Evolutionary conservation across 1,140 invertebrate species (phyloP), one percentile per base, ranked within the genome.

Genomic region (Trypoxylus dichotomus): DNA sequence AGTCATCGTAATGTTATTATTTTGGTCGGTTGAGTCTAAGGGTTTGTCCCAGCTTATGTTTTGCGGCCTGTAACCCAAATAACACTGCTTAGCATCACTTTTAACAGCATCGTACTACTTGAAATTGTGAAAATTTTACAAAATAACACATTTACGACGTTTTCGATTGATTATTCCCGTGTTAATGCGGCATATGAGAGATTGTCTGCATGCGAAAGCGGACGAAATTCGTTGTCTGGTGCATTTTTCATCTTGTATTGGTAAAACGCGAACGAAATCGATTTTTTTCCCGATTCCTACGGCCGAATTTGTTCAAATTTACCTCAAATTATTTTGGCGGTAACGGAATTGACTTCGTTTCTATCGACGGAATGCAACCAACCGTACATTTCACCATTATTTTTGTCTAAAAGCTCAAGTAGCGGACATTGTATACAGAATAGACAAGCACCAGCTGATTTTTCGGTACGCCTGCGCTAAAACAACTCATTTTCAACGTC

Each of bases 1-100:
- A 75, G 95, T 94, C 95, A 96, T 96, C 84, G 93, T 96, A 88
- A 95, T 94, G 87, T 93, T 93, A 85, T 93, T 91, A 82, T 92
- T 92, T 83, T 91, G 91, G 84, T 92, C 91, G 76, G 91, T 92
- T 58, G 90, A 92, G 84, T 92, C 91, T 29, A 68, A 68, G 85
- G 92, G 91, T 73, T 83, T 82, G 78, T 86, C 84, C 84, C 83
- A 86, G 79, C 84, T 86, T 79, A 85, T 78, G 79, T 84, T 84
- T 79, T 84, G 83, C 75, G 80, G 80, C 84, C 85, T 85, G 80
- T 42, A 83, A 81, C 19, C 27, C 63, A 80, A 47, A 76, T 73
- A 21, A 63, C 27, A 60, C 19, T 41, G n/a, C 27, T 68, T 25
- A 68, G 24, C 60, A 15, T 54, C 47, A 54, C 47, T n/a, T 15